phyloP scores from a whole-genome alignment of 2,888 invertebrate species.

The Pristionchus japonicus region DNA sequence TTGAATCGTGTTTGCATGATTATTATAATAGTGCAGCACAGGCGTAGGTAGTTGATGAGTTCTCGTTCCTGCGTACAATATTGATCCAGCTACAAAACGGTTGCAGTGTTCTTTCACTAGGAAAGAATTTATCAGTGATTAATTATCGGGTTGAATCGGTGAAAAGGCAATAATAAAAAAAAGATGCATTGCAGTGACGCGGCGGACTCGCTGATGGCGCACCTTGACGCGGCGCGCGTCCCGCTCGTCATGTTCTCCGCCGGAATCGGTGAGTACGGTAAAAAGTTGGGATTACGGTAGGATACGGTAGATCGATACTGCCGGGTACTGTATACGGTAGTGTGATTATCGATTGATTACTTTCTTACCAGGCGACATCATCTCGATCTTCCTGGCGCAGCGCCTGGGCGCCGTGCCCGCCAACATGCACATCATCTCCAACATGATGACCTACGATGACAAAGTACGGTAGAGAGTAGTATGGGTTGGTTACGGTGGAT shows the following conservation, averaged over 20 bases:
- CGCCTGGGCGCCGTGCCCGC: constrained; percentile 54
- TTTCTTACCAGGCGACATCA: constrained; percentile 81
- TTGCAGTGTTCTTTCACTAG: no score
- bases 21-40: no score
- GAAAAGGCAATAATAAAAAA: no score
- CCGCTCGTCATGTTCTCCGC: constrained; percentile 95
- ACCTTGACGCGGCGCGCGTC: constrained; percentile 76
- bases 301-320: neutral
- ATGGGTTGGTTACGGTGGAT: neutral
- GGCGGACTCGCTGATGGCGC: constrained; percentile 57
- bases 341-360: neutral
- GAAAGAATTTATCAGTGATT: no score
- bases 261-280: constrained; percentile 78
- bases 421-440: constrained; percentile 73
- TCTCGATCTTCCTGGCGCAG: constrained; percentile 82
- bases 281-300: no score
- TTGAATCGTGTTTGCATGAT: no score
- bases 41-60: no score
- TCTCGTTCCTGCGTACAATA: no score
- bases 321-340: neutral
- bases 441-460: constrained; percentile 73
- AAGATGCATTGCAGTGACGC: constrained; percentile 59
- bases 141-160: no score
- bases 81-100: no score
- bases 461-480: constrained; percentile 56